Percentiles rank a stretch among this genome's conserved stretches.
phyloP scores from a whole-genome alignment of 1,140 invertebrate species.

The Aradophagus sp. region DNA sequence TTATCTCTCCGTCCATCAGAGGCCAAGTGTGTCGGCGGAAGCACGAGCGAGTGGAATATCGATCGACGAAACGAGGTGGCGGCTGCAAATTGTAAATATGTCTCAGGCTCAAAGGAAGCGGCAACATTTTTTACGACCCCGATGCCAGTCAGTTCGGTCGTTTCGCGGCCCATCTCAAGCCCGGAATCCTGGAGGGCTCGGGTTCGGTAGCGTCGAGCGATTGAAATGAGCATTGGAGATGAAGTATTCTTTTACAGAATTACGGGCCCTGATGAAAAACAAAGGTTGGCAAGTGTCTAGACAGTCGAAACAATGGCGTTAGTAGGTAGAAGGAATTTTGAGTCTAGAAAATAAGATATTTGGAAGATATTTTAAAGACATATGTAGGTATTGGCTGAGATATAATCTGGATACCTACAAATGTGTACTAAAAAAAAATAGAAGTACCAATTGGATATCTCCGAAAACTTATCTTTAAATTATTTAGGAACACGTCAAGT shows the following conservation, averaged over 20 bases:
- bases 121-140: conserved; percentile 41
- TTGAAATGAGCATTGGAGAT: conserved; percentile 24
- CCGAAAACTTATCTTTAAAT: too few species aligned
- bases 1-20: conserved; percentile 60
- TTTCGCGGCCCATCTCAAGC: conserved; percentile 12
- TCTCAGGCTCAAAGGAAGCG: conserved; percentile 54
- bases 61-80: conserved; percentile 46
- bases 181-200: conserved; percentile 2
- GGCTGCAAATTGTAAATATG: conserved; percentile 50
- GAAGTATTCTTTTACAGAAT: too few species aligned
- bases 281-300: conserved; percentile 14
- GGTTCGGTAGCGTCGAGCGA: conserved; percentile 30
- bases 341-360: too few species aligned
- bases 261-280: conserved; percentile 16
- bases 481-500: too few species aligned
- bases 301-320: too few species aligned
- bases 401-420: too few species aligned
- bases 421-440: too few species aligned
- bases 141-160: conserved; percentile 38
- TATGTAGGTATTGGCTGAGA: too few species aligned
- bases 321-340: too few species aligned
- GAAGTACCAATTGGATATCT: too few species aligned
- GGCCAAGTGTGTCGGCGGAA: conserved; percentile 42
- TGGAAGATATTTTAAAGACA: too few species aligned
- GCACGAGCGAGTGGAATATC: conserved; percentile 44